Percentiles rank a stretch among this genome's conserved stretches.
phyloP scores from a whole-genome alignment of 2,113 vertebrate species.

The Epinephelus fuscoguttatus region DNA sequence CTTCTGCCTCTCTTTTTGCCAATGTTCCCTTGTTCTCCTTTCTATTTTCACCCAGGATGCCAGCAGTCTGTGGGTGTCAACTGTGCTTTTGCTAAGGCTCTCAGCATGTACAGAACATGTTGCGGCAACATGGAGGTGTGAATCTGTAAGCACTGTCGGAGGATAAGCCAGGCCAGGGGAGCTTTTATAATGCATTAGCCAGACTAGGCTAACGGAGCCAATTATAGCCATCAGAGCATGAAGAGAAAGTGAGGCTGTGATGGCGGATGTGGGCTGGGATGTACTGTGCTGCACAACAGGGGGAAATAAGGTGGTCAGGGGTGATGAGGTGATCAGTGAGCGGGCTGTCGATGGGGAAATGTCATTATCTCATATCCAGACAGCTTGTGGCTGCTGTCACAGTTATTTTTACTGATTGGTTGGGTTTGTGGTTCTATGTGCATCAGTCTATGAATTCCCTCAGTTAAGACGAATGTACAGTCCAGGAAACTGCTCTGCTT shows the following conservation, averaged over 20 bases:
- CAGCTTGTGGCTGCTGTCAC: not conserved
- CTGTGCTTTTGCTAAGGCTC: conserved; percentile 19
- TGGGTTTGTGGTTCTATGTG: not conserved
- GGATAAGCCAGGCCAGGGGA: conserved; percentile 46
- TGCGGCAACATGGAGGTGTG: conserved; percentile 4
- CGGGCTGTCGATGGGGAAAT: not conserved
- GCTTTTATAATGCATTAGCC: conserved; percentile 62
- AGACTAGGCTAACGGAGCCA: conserved; percentile 45
- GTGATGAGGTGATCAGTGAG: not conserved
- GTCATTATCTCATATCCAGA: conserved; percentile 2
- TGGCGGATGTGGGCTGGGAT: conserved; percentile 18
- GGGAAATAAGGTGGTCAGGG: conserved; percentile 7
- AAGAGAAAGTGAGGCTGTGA: not conserved
- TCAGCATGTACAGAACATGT: conserved; percentile 19
- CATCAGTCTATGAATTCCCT: not conserved
- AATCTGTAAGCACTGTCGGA: conserved; percentile 22
- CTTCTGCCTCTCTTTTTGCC: not conserved
- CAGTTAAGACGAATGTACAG: not conserved
- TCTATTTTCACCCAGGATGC: not conserved
- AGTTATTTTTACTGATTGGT: not conserved
- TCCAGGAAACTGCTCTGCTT: not conserved
- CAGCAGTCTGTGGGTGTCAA: conserved; percentile 25
- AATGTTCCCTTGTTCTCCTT: not conserved
- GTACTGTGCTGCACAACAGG: not conserved
- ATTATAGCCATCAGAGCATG: conserved; percentile 59